These are phyloP conservation scores for Leptopilina syphax DNA, from an alignment of 2,888 invertebrate species.

Conservation along the genomic window DNA sequence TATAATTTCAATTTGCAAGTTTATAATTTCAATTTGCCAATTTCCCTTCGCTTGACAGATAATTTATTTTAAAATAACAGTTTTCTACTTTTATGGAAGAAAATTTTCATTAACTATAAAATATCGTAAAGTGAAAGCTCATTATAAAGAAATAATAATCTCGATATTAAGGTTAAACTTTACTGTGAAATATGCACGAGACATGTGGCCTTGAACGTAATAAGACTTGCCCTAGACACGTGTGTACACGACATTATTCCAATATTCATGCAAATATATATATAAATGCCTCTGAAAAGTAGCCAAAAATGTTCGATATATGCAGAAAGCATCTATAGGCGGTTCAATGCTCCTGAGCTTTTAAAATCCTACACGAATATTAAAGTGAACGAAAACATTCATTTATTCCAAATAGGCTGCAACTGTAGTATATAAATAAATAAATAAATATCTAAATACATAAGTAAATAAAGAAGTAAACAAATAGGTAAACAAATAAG, in stretches of 20 bases:
- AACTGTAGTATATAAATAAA: no score
- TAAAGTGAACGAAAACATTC: no score
- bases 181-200: conserved; percentile 14
- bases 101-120: background rate
- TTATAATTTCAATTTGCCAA: no score
- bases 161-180: conserved; percentile 16
- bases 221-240: conserved; percentile 32
- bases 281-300: conserved; percentile 29
- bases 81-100: background rate
- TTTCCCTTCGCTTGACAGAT: no score
- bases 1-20: no score
- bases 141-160: conserved; percentile 6
- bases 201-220: conserved; percentile 31
- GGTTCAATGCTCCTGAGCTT: conserved; percentile 18
- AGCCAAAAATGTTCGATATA: conserved; percentile 26
- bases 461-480: no score
- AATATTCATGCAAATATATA: conserved; percentile 20
- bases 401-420: no score
- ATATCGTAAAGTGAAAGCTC: background rate
- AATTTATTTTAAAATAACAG: no score
- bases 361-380: background rate
- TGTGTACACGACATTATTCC: conserved; percentile 19
- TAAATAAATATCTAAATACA: no score
- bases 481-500: no score
- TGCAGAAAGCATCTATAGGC: background rate